Percentiles rank a stretch among this genome's conserved stretches.
These are phyloP conservation scores for Euleptes europaea DNA, from an alignment of 2,113 vertebrate species.

Conservation along the genomic window DNA sequence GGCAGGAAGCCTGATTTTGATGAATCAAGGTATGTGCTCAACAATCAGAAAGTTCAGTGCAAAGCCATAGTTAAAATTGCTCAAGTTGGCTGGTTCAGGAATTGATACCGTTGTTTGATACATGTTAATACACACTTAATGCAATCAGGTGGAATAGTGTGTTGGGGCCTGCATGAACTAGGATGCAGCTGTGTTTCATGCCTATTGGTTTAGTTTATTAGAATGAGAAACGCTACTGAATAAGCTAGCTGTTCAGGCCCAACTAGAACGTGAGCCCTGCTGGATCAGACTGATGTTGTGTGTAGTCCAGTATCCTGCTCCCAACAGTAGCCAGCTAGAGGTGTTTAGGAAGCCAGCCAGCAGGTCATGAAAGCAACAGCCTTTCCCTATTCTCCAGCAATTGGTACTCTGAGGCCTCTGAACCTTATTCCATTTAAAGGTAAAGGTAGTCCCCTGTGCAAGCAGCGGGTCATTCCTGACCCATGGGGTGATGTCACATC, in stretches of 20 bases:
- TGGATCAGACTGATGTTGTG: too few species aligned
- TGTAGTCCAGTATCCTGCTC: not conserved
- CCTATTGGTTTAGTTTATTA: not conserved
- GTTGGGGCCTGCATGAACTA: not conserved
- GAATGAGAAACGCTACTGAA: not conserved
- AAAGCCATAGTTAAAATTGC: not conserved
- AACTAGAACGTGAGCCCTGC: too few species aligned
- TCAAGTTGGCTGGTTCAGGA: conserved; percentile 16
- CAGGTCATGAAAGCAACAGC: not conserved
- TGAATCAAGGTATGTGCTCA: conserved; percentile 90
- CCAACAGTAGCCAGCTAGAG: not conserved
- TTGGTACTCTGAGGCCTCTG: not conserved
- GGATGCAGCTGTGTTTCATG: not conserved
- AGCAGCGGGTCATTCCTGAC: too few species aligned
- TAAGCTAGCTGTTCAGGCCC: not conserved
- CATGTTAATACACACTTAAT: not conserved
- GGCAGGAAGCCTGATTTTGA: conserved; percentile 92
- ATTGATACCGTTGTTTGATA: conserved; percentile 14
- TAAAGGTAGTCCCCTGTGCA: too few species aligned
- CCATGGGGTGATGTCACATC: too few species aligned
- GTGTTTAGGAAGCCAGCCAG: not conserved
- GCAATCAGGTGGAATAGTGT: not conserved
- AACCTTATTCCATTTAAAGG: not conserved
- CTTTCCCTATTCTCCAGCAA: not conserved
- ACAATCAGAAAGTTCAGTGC: not conserved